A percentile compares a stretch with the other conserved stretches of the same genome.
Conservation (phyloP, 2,888 invertebrate species). For the Drosophila anomalata region DNA sequence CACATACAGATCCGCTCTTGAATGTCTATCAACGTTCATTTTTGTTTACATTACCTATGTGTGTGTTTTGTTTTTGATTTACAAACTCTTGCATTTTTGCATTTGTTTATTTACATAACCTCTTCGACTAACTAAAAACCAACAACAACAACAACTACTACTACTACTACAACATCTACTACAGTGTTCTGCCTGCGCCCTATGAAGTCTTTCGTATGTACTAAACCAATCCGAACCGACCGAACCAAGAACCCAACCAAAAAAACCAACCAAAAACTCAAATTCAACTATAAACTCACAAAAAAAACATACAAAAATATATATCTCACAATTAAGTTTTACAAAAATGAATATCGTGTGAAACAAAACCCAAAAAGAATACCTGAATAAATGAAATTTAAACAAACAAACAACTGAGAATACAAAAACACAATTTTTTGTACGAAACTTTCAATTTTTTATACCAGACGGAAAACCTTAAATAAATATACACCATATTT, state of each 20-base stretch:
- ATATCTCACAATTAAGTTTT: conserved; percentile 40
- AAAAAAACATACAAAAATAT: conserved; percentile 29
- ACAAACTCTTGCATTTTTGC: conserved; percentile 77
- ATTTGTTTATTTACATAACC: conserved; percentile 79
- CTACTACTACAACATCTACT: conserved; percentile 50
- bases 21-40: conserved; percentile 72
- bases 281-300: conserved; percentile 21
- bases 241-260: conserved; percentile 49
- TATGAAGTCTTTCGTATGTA: conserved; percentile 84
- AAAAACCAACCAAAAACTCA: conserved; percentile 40
- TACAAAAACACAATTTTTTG: conserved; percentile 47
- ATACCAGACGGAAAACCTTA: conserved; percentile 39
- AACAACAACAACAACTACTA: conserved; percentile 38
- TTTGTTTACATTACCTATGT: conserved; percentile 73
- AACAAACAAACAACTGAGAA: conserved; percentile 30
- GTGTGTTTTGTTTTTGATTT: conserved; percentile 77
- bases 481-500: conserved; percentile 35
- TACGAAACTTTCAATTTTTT: conserved; percentile 59
- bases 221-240: conserved; percentile 65
- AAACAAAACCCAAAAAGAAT: conserved; percentile 52
- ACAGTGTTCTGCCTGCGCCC: conserved; percentile 84
- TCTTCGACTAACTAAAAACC: conserved; percentile 62
- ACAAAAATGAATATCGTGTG: conserved; percentile 58
- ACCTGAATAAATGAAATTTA: conserved; percentile 57
- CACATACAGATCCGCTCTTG: conserved; percentile 72